phyloP scores from a whole-genome alignment of 2,113 vertebrate genomes.

The Hylia prasina region DNA sequence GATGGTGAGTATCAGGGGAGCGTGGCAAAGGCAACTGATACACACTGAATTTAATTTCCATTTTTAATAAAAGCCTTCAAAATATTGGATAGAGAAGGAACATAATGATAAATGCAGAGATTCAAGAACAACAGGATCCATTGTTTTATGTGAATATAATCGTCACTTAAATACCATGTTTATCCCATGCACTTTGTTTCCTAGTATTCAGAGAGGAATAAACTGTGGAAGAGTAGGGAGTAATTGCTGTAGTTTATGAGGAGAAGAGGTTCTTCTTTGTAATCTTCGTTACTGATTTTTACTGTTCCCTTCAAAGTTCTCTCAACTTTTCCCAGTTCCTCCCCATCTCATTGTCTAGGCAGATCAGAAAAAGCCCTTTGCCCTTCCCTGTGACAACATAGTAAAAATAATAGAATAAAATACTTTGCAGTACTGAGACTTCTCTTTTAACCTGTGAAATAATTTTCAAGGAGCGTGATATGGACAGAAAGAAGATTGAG shows the following conservation, averaged over 20 bases:
- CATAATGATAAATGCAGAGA: neutral
- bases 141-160: neutral
- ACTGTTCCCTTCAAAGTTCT: neutral
- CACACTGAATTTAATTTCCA: neutral
- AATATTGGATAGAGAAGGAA: neutral
- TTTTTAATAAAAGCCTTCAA: neutral
- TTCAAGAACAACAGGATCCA: fast-evolving
- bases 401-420: neutral
- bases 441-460: neutral
- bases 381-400: neutral
- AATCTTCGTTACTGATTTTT: neutral
- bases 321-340: neutral
- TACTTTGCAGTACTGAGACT: neutral
- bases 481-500: slow-evolving; percentile 96
- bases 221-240: neutral
- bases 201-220: neutral
- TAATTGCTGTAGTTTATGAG: neutral
- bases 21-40: neutral
- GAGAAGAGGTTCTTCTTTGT: neutral
- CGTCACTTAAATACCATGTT: neutral
- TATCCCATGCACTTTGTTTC: neutral
- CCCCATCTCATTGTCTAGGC: neutral
- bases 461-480: slow-evolving; percentile 84
- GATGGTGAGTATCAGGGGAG: slow-evolving; percentile 78
- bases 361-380: neutral